Evolutionary conservation across 2,888 invertebrate species (phyloP), one percentile per base, ranked within the genome.

Genomic region (Diarsia mendica): DNA sequence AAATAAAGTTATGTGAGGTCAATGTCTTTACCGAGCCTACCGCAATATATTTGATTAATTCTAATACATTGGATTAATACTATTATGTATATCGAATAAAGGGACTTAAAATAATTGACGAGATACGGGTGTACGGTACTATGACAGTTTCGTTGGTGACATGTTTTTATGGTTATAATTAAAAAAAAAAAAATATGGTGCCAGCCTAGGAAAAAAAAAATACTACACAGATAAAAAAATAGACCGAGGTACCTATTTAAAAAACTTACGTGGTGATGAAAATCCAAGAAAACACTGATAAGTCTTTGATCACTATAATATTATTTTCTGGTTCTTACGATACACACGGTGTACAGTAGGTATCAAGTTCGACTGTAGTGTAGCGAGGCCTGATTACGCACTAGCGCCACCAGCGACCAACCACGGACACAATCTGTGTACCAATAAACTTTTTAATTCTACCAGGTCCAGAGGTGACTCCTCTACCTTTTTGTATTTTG

Each of bases 181-280:
- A 18, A 33, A 60, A 9, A 18, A 58, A 15, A 48, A 18, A 33
- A n/a, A 51, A 18, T 3, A 20, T 2, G 20, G 11, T 15, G 4
- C 11, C 11, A 8, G 23, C 58, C 2, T 8, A 28, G 15, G 28
- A 55, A 11, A 55, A 23, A 10, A 10, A 48, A 15, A 51, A 51
- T 0, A 20, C 53, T n/a, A 11, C 10, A 33, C 2, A 23, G 13
- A 55, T 55, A 20, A 33, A 28, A 51, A 13, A 51, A 28, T 8
- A 4, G 0, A 23, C 5, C 15, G 9, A 44, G 1, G 1, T 18
- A n/a, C n/a, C n/a, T n/a, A 72, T 68, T 48, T 33, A 55, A 53
- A 53, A n/a, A 67, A 70, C 73, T 82, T 71, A 82, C 82, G 67
- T 71, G 55, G 10, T 61, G 10, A 73, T 55, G 0, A 48, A 82